Percentiles rank a stretch among this genome's conserved stretches.
These are phyloP conservation scores for Enteromius paludinosus DNA, from an alignment of 2,797 vertebrate genomes.

Conservation along the genomic window DNA sequence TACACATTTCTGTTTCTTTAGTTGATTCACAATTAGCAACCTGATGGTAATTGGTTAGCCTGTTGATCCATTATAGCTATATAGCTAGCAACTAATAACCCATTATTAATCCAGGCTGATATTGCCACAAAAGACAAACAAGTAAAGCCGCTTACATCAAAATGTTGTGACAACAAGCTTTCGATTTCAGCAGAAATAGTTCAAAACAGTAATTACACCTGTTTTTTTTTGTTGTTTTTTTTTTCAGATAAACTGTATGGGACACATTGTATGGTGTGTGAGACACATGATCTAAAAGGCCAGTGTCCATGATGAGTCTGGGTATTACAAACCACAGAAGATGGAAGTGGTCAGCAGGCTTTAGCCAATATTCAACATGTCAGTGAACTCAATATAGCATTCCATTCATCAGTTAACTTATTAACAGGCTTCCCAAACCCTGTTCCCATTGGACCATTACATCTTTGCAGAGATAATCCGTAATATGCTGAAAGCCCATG, in stretches of 20 bases:
- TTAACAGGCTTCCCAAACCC: constrained; percentile 48
- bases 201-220: background rate
- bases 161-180: background rate
- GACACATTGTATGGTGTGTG: background rate
- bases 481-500: constrained; percentile 49
- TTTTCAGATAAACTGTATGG: too few relatives aligned
- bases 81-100: too few relatives aligned
- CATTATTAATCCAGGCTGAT: background rate
- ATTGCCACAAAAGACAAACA: background rate
- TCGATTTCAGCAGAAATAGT: background rate
- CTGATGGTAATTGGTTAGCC: background rate
- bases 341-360: constrained; percentile 28
- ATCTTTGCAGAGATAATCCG: constrained; percentile 30
- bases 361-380: constrained; percentile 49
- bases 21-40: background rate
- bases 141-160: background rate
- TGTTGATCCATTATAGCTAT: background rate
- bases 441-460: constrained; percentile 36
- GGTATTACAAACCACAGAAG: constrained; percentile 6
- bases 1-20: background rate
- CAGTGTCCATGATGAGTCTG: background rate
- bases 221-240: too few relatives aligned
- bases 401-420: constrained; percentile 57
- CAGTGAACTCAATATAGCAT: constrained; percentile 53
- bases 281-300: constrained; percentile 6